Conservation (phyloP, 2,797 vertebrate genomes). For the Menidia menidia region DNA sequence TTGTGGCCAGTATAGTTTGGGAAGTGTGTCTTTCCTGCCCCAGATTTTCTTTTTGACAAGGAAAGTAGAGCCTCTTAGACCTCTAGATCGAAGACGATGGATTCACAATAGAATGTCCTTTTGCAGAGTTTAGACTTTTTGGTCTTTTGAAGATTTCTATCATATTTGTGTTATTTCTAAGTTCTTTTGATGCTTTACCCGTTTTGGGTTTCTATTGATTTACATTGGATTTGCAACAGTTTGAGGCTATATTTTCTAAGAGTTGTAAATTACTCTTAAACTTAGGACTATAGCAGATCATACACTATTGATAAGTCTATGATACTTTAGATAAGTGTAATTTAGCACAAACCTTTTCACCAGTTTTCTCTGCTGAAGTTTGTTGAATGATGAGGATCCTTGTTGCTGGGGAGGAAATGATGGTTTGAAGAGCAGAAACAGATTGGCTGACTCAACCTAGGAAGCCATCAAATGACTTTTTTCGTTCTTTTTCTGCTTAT, state of each 20-base stretch:
- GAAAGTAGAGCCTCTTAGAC: slow-evolving; percentile 10
- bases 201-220: background rate
- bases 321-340: background rate
- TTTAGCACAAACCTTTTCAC: background rate
- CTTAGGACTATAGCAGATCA: no score
- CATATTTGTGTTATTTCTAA: background rate
- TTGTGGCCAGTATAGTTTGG: slow-evolving; percentile 6
- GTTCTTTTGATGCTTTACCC: background rate
- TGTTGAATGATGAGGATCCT: background rate
- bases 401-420: background rate
- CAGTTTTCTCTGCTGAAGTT: no score
- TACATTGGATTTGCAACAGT: background rate
- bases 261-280: background rate
- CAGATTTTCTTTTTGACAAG: slow-evolving; percentile 9
- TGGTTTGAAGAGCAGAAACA: slow-evolving; percentile 2
- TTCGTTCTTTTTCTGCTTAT: slow-evolving; percentile 1
- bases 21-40: slow-evolving; percentile 7
- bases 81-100: slow-evolving; percentile 23
- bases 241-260: background rate
- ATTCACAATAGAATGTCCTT: slow-evolving; percentile 18
- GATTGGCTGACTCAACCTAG: slow-evolving; percentile 3
- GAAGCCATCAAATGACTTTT: background rate
- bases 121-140: background rate
- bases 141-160: slow-evolving; percentile 10
- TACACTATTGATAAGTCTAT: no score